These are phyloP conservation scores for Drosophila serrata DNA, from an alignment of 1,140 invertebrate species.

Conservation along the genomic window DNA sequence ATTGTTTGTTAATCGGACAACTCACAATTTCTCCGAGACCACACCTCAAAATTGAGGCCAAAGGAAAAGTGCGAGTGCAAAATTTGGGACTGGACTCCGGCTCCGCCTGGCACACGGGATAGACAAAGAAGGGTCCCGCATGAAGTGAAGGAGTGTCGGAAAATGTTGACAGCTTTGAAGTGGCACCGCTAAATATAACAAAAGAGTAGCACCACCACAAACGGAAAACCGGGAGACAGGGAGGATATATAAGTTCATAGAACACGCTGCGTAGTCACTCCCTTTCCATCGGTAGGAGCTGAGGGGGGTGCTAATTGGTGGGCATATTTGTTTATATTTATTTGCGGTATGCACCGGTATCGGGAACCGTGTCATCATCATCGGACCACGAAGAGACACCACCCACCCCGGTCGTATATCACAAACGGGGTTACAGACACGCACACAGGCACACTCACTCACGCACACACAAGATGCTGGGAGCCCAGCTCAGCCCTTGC, in stretches of 20 bases:
- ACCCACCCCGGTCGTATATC: not conserved
- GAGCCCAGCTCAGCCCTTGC: constrained; percentile 17
- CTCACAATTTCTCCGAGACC: not conserved
- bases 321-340: constrained; percentile 20
- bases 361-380: constrained; percentile 2
- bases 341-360: constrained; percentile 9
- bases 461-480: constrained; percentile 14
- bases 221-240: too few species aligned
- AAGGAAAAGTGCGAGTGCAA: not conserved
- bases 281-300: not conserved
- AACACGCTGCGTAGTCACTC: not conserved
- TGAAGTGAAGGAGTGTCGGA: constrained; percentile 15
- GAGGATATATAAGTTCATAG: not conserved
- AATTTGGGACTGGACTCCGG: constrained; percentile 3
- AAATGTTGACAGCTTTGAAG: constrained; percentile 20
- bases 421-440: not conserved
- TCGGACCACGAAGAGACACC: constrained; percentile 11
- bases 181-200: constrained; percentile 16
- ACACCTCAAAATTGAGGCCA: constrained; percentile 7
- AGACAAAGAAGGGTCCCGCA: constrained; percentile 14
- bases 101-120: not conserved
- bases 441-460: not conserved
- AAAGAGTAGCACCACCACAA: constrained; percentile 6
- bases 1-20: not conserved
- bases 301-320: constrained; percentile 1